These are phyloP conservation scores for Catajapyx aquilonaris DNA, from an alignment of 1,140 invertebrate species.

Conservation along the genomic window DNA sequence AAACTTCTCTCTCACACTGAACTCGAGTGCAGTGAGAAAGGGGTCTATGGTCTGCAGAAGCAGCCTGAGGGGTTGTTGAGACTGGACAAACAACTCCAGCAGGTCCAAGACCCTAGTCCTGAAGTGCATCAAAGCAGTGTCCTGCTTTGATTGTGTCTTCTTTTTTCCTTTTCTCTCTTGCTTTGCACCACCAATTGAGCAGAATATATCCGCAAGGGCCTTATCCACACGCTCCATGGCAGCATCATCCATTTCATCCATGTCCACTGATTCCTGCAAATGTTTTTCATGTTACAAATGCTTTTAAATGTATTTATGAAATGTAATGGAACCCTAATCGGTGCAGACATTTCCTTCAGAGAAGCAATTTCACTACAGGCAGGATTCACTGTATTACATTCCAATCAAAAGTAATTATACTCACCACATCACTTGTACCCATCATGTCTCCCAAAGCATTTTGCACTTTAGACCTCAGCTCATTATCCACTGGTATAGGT, in stretches of 20 bases:
- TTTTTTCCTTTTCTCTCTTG: constrained; percentile 27
- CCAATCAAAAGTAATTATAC: constrained; percentile 11
- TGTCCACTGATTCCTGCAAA: constrained; percentile 38
- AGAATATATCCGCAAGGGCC: constrained; percentile 45
- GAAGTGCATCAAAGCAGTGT: constrained; percentile 41
- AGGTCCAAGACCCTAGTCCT: constrained; percentile 43
- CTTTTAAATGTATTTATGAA: constrained; percentile 7
- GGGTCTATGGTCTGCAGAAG: constrained; percentile 41
- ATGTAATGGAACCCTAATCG: not conserved
- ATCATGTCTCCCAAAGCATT: constrained; percentile 23
- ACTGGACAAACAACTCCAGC: constrained; percentile 43
- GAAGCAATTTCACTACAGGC: constrained; percentile 27
- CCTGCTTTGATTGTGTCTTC: constrained; percentile 40
- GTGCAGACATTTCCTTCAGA: constrained; percentile 30
- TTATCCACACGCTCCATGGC: constrained; percentile 47
- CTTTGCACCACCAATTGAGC: constrained; percentile 29
- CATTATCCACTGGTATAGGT: constrained; percentile 13
- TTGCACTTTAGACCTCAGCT: constrained; percentile 12
- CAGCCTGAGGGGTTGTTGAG: constrained; percentile 36
- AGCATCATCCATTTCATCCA: constrained; percentile 50
- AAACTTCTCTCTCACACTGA: constrained; percentile 39
- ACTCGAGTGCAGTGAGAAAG: constrained; percentile 37
- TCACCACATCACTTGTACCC: constrained; percentile 38
- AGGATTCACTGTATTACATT: constrained; percentile 31
- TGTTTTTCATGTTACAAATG: too few species aligned